phyloP scores from a whole-genome alignment of 2,797 vertebrate species.

The Semotilus atromaculatus region DNA sequence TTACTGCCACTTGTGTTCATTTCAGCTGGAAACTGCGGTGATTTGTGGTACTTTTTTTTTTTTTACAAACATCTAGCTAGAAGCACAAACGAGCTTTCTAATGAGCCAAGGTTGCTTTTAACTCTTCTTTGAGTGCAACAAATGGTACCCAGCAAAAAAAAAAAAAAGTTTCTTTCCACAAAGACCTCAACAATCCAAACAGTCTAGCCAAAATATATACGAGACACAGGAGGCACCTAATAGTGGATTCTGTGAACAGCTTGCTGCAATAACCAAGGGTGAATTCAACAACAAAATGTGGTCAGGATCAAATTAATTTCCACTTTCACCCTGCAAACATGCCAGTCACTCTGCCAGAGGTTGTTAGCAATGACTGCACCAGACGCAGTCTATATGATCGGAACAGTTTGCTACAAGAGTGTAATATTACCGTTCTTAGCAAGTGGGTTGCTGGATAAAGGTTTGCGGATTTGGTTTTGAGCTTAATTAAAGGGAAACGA shows the following conservation, averaged over 20 bases:
- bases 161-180: slow-evolving; percentile 9
- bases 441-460: slow-evolving; percentile 34
- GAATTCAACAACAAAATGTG: slow-evolving; percentile 53
- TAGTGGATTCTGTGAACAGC: slow-evolving; percentile 37
- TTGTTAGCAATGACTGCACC: slow-evolving; percentile 19
- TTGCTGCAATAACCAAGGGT: slow-evolving; percentile 38
- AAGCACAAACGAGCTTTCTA: too few relatives aligned
- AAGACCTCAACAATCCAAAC: slow-evolving; percentile 23
- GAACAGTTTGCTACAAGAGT: slow-evolving; percentile 24
- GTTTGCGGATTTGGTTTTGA: slow-evolving; percentile 29
- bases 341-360: slow-evolving; percentile 46
- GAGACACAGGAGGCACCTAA: slow-evolving; percentile 36
- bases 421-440: slow-evolving; percentile 25
- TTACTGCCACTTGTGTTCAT: background rate
- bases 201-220: slow-evolving; percentile 30
- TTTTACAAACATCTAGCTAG: background rate
- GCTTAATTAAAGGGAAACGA: slow-evolving; percentile 45
- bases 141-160: background rate
- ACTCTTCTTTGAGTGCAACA: slow-evolving; percentile 13
- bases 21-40: background rate
- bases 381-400: slow-evolving; percentile 20
- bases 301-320: slow-evolving; percentile 55
- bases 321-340: slow-evolving; percentile 46
- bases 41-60: background rate
- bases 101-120: background rate